These are phyloP conservation scores for Syngnathoides biaculeatus DNA, from an alignment of 2,113 vertebrate genomes.

Conservation along the genomic window DNA sequence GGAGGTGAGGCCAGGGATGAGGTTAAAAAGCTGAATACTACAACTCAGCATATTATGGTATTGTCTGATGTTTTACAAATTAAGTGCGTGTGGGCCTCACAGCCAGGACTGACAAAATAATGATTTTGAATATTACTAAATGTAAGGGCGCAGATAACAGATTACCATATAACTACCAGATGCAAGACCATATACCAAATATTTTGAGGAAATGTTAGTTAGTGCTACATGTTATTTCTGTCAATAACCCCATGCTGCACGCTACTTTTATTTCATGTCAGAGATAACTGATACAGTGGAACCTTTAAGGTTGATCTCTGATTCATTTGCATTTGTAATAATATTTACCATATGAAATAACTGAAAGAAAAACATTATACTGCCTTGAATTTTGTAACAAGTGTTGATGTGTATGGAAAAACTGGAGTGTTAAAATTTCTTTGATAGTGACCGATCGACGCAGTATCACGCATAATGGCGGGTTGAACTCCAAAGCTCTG, in stretches of 20 bases:
- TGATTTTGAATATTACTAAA: neutral
- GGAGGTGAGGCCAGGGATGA: neutral
- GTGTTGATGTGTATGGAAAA: neutral
- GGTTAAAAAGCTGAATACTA: neutral
- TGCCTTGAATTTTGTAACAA: neutral
- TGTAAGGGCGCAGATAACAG: too few species aligned
- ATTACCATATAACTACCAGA: neutral
- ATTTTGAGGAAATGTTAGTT: neutral
- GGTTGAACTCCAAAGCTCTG: neutral
- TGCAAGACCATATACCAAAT: neutral
- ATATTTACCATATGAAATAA: neutral
- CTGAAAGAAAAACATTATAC: neutral
- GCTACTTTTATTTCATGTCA: neutral
- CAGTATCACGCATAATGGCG: neutral
- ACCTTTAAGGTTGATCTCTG: neutral
- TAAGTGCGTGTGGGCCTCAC: neutral
- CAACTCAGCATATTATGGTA: neutral
- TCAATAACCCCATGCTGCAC: neutral
- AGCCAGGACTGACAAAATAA: neutral
- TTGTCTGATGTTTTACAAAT: neutral
- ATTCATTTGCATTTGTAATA: neutral
- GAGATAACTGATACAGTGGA: neutral
- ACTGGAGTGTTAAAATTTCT: neutral
- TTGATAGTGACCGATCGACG: neutral
- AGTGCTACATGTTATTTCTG: neutral